Conservation (phyloP, 1,140 invertebrate species). For the Tetramorium parvispinum region DNA sequence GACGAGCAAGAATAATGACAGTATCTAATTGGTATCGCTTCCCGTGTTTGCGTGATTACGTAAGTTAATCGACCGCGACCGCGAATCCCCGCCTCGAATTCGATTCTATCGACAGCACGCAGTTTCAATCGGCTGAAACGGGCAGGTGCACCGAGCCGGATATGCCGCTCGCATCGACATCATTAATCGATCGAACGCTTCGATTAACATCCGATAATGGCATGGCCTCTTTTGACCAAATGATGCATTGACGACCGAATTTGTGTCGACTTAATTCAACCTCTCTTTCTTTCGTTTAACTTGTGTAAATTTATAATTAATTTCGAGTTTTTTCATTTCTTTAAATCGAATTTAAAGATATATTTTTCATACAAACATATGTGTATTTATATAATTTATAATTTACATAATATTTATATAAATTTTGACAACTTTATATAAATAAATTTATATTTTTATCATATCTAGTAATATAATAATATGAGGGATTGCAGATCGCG, state of each 20-base stretch:
- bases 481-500: background rate
- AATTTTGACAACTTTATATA: background rate
- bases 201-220: conserved; percentile 30
- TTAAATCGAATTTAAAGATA: background rate
- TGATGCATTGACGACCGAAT: background rate
- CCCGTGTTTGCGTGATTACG: conserved; percentile 71
- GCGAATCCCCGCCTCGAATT: conserved; percentile 49
- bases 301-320: conserved; percentile 1
- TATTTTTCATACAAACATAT: background rate
- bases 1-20: conserved; percentile 62
- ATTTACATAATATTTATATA: background rate
- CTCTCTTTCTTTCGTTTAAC: background rate
- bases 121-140: conserved; percentile 24
- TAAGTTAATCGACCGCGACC: conserved; percentile 69
- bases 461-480: background rate
- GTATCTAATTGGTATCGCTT: conserved; percentile 69
- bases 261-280: background rate
- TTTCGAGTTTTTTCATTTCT: background rate
- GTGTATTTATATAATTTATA: background rate
- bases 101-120: conserved; percentile 13
- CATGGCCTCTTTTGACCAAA: background rate
- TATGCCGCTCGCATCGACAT: conserved; percentile 20
- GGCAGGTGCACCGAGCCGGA: conserved; percentile 68
- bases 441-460: background rate
- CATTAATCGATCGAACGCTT: conserved; percentile 49